Conservation (phyloP, 2,888 invertebrate genomes). For the Thera obeliscata region DNA sequence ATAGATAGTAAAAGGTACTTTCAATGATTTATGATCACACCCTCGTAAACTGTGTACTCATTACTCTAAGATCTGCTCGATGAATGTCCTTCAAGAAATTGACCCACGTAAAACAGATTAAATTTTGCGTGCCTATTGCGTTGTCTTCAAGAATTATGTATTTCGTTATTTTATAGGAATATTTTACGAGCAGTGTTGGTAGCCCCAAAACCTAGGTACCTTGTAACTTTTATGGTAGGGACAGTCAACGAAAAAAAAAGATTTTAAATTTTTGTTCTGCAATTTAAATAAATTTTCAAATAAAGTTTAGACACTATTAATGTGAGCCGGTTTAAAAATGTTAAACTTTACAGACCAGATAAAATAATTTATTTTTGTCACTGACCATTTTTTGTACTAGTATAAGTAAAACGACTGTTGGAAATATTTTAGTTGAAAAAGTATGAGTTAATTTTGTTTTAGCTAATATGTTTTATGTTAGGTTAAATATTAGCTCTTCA, state of each 20-base stretch:
- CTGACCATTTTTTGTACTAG: constrained; percentile 3
- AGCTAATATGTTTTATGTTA: constrained; percentile 9
- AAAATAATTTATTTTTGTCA: no score
- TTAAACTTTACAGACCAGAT: no score
- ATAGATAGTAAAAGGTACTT: no score
- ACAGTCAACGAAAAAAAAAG: no score
- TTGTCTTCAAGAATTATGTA: constrained; percentile 40
- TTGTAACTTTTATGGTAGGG: not conserved
- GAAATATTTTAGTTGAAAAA: constrained; percentile 14
- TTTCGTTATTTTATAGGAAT: constrained; percentile 45
- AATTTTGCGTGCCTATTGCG: constrained; percentile 35
- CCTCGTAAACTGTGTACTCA: not conserved
- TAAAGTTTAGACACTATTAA: no score
- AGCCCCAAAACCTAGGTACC: not conserved
- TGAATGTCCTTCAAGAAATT: constrained; percentile 30
- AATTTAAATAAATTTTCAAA: no score
- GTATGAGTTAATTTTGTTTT: constrained; percentile 12
- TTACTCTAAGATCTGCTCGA: constrained; percentile 10
- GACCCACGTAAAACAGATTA: constrained; percentile 41
- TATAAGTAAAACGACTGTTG: constrained; percentile 12
- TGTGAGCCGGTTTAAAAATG: no score
- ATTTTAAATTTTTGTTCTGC: no score
- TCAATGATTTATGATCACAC: no score
- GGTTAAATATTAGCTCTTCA: not conserved
- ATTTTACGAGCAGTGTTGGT: constrained; percentile 28